A percentile compares a stretch with the other conserved stretches of the same genome.
Conservation (phyloP, 2,113 vertebrate genomes). For the Spea multiplicata region DNA sequence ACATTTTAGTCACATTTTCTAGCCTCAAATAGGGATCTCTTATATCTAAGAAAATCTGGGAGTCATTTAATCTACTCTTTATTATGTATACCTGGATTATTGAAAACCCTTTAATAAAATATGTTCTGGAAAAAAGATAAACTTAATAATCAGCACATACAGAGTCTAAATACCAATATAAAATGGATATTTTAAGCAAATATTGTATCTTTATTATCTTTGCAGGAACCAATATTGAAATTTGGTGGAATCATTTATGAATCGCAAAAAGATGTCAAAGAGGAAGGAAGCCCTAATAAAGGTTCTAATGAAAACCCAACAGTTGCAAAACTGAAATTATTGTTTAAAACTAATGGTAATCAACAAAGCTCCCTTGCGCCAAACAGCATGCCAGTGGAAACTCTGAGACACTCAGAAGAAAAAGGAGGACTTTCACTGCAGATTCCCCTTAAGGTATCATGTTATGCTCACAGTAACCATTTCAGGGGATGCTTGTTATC, state of each 20-base stretch:
- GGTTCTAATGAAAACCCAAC: conserved; percentile 58
- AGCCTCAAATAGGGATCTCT: no score
- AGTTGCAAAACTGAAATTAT: conserved; percentile 50
- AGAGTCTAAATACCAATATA: no score
- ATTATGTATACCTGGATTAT: no score
- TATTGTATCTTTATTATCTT: neutral
- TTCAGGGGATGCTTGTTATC: no score
- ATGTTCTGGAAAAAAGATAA: no score
- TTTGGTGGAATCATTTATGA: conserved; percentile 62
- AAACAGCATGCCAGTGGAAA: neutral
- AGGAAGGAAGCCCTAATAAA: conserved; percentile 51
- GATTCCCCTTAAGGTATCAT: conserved; percentile 51
- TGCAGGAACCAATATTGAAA: conserved; percentile 60
- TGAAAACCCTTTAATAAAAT: no score
- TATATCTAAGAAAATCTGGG: no score
- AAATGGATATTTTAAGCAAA: neutral
- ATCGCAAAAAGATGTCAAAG: neutral
- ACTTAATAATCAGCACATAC: no score
- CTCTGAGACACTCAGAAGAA: conserved; percentile 1
- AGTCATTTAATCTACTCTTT: no score
- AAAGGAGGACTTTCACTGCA: neutral
- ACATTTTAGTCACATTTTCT: no score
- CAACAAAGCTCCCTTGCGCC: conserved; percentile 1
- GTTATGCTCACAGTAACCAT: neutral
- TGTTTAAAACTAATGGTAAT: conserved; percentile 50